Percentiles rank a stretch among this genome's conserved stretches.
Evolutionary conservation across 2,888 invertebrate species (phyloP).

Genomic region (Kryphioiulus occultus): DNA sequence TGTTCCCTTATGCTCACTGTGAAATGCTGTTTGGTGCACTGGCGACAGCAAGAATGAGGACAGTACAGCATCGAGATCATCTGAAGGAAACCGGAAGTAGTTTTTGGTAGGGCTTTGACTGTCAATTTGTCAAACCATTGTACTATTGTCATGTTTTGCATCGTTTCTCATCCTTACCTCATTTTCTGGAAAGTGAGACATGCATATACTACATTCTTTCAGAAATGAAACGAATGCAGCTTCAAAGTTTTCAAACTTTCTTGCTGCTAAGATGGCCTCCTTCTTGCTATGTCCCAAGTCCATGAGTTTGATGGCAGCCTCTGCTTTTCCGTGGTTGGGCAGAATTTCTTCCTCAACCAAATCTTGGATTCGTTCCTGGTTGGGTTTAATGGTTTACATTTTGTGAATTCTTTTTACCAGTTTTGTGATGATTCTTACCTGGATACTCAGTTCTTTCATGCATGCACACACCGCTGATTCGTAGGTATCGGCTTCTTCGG

Average conservation of each 20-base stretch:
- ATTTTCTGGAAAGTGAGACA: background rate
- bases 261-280: constrained; percentile 4
- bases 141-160: no score
- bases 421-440: background rate
- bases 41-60: background rate
- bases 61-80: constrained; percentile 1
- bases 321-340: background rate
- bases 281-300: background rate
- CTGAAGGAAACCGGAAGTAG: background rate
- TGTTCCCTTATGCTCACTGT: background rate
- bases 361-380: background rate
- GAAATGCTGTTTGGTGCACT: background rate
- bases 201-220: background rate
- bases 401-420: no score
- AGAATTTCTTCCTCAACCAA: background rate
- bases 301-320: background rate
- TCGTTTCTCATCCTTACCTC: background rate
- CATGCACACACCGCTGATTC: background rate
- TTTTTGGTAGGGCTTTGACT: background rate
- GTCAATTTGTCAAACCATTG: background rate
- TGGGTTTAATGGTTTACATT: background rate
- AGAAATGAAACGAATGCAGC: background rate
- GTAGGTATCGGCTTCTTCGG: background rate
- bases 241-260: background rate
- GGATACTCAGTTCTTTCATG: background rate